A percentile compares a stretch with the other conserved stretches of the same genome.
Conservation (phyloP, 2,888 invertebrate species). For the Abrostola tripartita region DNA sequence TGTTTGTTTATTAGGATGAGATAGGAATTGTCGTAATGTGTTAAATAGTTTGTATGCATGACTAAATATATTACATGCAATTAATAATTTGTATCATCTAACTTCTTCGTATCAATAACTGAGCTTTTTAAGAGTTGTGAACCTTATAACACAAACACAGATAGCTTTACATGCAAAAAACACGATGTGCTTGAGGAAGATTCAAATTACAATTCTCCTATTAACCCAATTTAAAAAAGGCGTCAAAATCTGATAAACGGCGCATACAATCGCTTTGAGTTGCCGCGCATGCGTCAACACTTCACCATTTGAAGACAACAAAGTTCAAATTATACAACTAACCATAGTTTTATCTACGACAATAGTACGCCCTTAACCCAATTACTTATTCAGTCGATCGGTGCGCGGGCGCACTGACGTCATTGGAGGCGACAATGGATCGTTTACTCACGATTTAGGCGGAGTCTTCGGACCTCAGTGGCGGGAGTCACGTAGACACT, state of each 20-base stretch:
- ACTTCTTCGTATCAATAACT: too few relatives aligned
- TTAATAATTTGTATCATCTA: too few relatives aligned
- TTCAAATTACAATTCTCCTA: neutral
- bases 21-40: too few relatives aligned
- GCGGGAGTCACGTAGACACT: slow-evolving; percentile 1
- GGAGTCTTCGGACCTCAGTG: neutral
- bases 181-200: too few relatives aligned
- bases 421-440: slow-evolving; percentile 4
- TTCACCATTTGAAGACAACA: neutral
- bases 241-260: neutral
- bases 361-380: slow-evolving; percentile 5
- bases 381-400: neutral
- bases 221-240: neutral
- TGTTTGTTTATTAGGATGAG: too few relatives aligned
- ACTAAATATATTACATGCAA: too few relatives aligned
- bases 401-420: slow-evolving; percentile 4
- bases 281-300: neutral
- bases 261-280: neutral
- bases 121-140: too few relatives aligned
- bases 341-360: neutral
- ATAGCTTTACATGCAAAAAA: too few relatives aligned
- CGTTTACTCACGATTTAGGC: slow-evolving; percentile 1
- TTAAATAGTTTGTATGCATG: too few relatives aligned
- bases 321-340: neutral
- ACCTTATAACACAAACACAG: too few relatives aligned